Base-by-base conservation (phyloP, 2,113 vertebrate genomes). In the Colaptes auratus region DNA sequence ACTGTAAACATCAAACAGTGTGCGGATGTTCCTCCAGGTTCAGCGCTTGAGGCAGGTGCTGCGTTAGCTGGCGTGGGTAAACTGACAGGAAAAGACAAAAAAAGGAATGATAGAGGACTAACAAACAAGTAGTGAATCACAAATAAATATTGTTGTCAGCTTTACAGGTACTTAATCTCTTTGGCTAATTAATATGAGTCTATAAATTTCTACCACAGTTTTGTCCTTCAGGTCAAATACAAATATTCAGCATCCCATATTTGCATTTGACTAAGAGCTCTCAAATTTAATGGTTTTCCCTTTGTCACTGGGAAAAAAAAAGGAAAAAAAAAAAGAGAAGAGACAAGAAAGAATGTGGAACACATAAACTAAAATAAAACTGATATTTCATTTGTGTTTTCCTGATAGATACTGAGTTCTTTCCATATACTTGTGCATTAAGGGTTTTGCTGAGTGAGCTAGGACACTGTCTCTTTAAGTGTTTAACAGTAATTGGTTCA, bases 401-500 rank as follows among this genome's bases (percentile, higher is more conserved):
- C 81, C 78, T 93, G 88, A 82, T 67, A 96, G 92, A 65, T 96
- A 94, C 82, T 79, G 95, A 96, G 73, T 91, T 97, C 92, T 96
- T 96, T 76, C 95, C 94, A 59, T 88, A 95, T 64, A 94, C 81
- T 91, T 95, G 91, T 92, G 96, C 97, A 97, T 94, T 80, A 88
- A 87, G 96, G 81, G 96, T 97, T 97, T 97, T 97, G 97, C 98
- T 97, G 97, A 97, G 97, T 97, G 97, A 95, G 97, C 93, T 84
- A 70, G 97, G 97, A 96, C 94, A 96, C 97, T 97, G 97, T 96
- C 98, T 97, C 97, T 98, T 98, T 98, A 98, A 98, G 97, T 98
- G 98, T 98, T 98, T 98, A 98, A 97, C 98, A 98, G 98, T 99
- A 99, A 99, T 99, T 99, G 98, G 98, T 98, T 98, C 97, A 97